These are phyloP conservation scores for Noctua pronuba DNA, from an alignment of 2,888 invertebrate genomes.

Conservation along the genomic window DNA sequence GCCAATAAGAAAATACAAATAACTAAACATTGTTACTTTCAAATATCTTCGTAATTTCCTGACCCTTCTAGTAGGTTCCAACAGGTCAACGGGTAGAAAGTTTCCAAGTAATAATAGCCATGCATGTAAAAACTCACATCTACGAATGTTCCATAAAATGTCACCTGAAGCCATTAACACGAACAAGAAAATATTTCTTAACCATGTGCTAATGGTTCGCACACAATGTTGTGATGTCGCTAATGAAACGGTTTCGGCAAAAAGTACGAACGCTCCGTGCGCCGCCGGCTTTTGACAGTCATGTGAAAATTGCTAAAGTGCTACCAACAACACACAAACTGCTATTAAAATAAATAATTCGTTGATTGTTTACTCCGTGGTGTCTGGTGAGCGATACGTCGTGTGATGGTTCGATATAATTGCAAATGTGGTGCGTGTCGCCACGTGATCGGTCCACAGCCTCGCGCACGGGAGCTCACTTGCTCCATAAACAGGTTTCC, in stretches of 20 bases:
- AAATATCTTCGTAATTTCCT: neutral
- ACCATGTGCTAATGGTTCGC: conserved; percentile 78
- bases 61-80: neutral
- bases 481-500: conserved; percentile 90
- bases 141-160: conserved; percentile 38
- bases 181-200: conserved; percentile 75
- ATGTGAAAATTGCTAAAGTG: conserved; percentile 79
- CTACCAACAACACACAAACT: conserved; percentile 53
- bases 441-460: conserved; percentile 60
- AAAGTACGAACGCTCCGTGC: conserved; percentile 67
- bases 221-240: conserved; percentile 76
- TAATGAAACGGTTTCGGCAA: conserved; percentile 82
- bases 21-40: neutral
- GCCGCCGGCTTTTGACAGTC: conserved; percentile 77
- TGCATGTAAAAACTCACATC: conserved; percentile 30
- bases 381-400: conserved; percentile 14
- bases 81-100: conserved; percentile 22
- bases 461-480: conserved; percentile 80
- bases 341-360: conserved; percentile 65
- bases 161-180: conserved; percentile 70
- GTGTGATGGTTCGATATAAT: conserved; percentile 51
- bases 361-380: conserved; percentile 60
- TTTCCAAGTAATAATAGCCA: conserved; percentile 13
- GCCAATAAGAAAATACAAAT: neutral
- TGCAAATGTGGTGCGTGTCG: conserved; percentile 49